phyloP scores from a whole-genome alignment of 2,797 vertebrate species.

The Cichlasoma orientale region DNA sequence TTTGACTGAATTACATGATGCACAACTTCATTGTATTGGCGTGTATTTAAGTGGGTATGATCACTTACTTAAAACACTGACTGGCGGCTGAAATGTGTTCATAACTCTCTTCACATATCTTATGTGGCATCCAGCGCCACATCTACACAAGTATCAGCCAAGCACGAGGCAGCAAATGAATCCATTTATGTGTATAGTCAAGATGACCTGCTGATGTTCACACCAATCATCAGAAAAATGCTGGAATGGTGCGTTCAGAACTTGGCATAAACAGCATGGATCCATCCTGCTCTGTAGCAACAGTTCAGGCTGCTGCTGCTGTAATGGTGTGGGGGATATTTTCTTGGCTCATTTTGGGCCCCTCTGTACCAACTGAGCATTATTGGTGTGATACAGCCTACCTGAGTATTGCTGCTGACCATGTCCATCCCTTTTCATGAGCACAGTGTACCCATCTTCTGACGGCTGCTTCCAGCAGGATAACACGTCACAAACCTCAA shows the following conservation, averaged over 20 bases:
- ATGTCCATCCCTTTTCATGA: background rate
- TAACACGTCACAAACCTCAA: background rate
- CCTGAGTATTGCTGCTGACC: too few relatives aligned
- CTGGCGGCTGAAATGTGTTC: background rate
- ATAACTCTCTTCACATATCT: background rate
- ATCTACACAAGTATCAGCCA: background rate
- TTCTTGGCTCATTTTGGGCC: too few relatives aligned
- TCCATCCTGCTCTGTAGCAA: too few relatives aligned
- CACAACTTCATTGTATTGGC: background rate
- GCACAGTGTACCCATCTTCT: background rate
- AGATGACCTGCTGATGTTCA: too few relatives aligned
- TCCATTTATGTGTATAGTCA: background rate
- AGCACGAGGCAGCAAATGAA: background rate
- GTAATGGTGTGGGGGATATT: too few relatives aligned
- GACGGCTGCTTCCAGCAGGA: background rate
- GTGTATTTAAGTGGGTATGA: background rate
- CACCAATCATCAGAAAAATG: too few relatives aligned
- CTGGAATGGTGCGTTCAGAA: too few relatives aligned
- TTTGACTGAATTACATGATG: background rate
- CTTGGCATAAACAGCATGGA: too few relatives aligned
- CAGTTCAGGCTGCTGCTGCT: too few relatives aligned
- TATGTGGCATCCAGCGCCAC: background rate
- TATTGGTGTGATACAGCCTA: too few relatives aligned
- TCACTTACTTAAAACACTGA: constrained; percentile 17
- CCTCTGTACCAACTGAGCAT: too few relatives aligned